Conservation (phyloP, 2,888 invertebrate genomes). For the Tenthredo amoena region DNA sequence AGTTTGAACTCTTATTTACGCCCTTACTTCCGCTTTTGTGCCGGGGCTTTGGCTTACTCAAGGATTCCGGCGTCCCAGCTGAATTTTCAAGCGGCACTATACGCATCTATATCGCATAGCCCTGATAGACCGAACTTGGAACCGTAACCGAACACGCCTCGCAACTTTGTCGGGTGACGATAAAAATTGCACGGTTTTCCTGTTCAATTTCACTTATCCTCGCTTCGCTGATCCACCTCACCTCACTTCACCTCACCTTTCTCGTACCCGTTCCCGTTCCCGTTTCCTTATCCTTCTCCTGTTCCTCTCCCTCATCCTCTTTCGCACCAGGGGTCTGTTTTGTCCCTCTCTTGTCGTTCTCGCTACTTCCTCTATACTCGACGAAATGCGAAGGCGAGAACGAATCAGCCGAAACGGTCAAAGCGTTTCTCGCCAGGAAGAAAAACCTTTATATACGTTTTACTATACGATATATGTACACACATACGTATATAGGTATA, state of each 20-base stretch:
- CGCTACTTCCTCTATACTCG: not conserved
- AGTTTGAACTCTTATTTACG: constrained; percentile 40
- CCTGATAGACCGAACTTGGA: constrained; percentile 39
- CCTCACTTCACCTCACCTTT: not conserved
- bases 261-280: not conserved
- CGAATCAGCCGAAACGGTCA: constrained; percentile 41
- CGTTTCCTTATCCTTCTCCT: not conserved
- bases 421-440: constrained; percentile 22
- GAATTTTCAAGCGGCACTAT: constrained; percentile 35
- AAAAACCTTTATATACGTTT: constrained; percentile 16
- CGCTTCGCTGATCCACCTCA: constrained; percentile 37
- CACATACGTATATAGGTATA: not conserved
- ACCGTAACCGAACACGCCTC: constrained; percentile 50
- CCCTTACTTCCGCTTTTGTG: constrained; percentile 23
- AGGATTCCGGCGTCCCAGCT: not conserved
- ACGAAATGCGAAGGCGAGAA: not conserved
- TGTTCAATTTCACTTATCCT: constrained; percentile 52
- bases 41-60: constrained; percentile 13
- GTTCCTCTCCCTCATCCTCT: not conserved
- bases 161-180: constrained; percentile 49
- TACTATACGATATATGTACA: constrained; percentile 10
- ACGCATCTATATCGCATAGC: not conserved
- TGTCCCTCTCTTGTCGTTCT: constrained; percentile 35
- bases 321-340: not conserved
- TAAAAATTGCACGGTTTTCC: constrained; percentile 51